Evolutionary conservation across 2,888 invertebrate genomes (phyloP), one percentile per base, ranked within the genome.

Genomic region (Bhutanitis thaidina): DNA sequence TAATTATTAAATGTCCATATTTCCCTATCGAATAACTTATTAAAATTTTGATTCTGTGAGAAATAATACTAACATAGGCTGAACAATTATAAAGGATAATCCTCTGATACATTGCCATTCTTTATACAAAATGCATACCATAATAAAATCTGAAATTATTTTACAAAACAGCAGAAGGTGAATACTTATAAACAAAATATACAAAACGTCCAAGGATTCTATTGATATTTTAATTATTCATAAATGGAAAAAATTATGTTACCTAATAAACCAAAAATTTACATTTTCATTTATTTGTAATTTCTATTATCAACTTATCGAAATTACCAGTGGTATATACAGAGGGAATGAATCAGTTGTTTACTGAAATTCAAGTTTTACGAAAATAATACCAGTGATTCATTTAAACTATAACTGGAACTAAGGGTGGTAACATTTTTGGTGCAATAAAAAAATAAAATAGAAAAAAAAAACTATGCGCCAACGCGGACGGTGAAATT

Each of bases 241-340:
- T 7, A 49, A 25, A 39, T 29, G 39, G 25, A 29, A 44, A 49
- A n/a, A 7, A 44, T 4, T 39, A 34, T 44, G 3, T 32, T 34
- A 20, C 34, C 20, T 35, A 41, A 45, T 5, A n/a, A 40, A 41
- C 41, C 40, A 20, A 41, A 27, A 36, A 51, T 51, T 40, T 46
- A 41, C 25, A 41, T 13, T 41, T 45, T 30, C 4, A 14, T 30
- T n/a, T 35, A 35, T 36, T 44, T 44, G 13, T n/a, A 39, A 40
- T 36, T 50, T 44, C 15, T 45, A 51, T 12, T 35, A 16, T 36
- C 7, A 30, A 27, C 13, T 29, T 41, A 36, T 64, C 64, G 68
- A 68, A 67, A 62, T 65, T 14, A 29, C 64, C 68, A 63, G 74
- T 83, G 81, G 80, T 83, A 83, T 83, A 3, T 69, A 63, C 68